These are phyloP conservation scores for Ernsta delagoae DNA, from an alignment of 2,888 invertebrate species.

Conservation along the genomic window DNA sequence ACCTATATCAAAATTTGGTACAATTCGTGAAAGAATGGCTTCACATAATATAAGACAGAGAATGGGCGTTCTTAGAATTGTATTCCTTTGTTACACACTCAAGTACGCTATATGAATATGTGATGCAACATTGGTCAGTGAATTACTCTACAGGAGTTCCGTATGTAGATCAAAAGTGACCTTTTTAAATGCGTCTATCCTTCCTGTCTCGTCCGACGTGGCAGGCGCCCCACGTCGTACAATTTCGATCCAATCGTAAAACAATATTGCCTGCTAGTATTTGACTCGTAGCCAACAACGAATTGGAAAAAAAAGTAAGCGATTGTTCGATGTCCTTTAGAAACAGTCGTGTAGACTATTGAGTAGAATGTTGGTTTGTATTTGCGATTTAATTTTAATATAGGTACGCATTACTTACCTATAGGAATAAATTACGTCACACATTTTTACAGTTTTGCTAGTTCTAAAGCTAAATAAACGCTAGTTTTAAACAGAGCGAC, in stretches of 20 bases:
- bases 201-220: slow-evolving; percentile 6
- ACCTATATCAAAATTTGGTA: too few relatives aligned
- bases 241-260: slow-evolving; percentile 23
- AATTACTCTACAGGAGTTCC: slow-evolving; percentile 13
- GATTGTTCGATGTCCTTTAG: neutral
- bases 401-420: too few relatives aligned
- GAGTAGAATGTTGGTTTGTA: neutral
- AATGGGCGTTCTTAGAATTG: too few relatives aligned
- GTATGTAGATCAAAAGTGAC: slow-evolving; percentile 10
- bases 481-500: too few relatives aligned
- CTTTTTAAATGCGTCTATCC: slow-evolving; percentile 17
- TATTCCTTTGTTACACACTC: too few relatives aligned
- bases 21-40: too few relatives aligned
- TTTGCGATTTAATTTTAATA: neutral
- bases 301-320: slow-evolving; percentile 15
- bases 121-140: neutral
- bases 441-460: too few relatives aligned
- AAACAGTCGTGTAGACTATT: neutral
- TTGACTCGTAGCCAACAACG: slow-evolving; percentile 26
- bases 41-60: too few relatives aligned
- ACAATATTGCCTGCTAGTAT: slow-evolving; percentile 20
- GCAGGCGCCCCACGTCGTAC: slow-evolving; percentile 13
- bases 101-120: too few relatives aligned
- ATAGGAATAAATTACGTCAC: too few relatives aligned
- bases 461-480: too few relatives aligned